Evolutionary conservation across 1,140 invertebrate genomes (phyloP).

Genomic region (Drosophila santomea): DNA sequence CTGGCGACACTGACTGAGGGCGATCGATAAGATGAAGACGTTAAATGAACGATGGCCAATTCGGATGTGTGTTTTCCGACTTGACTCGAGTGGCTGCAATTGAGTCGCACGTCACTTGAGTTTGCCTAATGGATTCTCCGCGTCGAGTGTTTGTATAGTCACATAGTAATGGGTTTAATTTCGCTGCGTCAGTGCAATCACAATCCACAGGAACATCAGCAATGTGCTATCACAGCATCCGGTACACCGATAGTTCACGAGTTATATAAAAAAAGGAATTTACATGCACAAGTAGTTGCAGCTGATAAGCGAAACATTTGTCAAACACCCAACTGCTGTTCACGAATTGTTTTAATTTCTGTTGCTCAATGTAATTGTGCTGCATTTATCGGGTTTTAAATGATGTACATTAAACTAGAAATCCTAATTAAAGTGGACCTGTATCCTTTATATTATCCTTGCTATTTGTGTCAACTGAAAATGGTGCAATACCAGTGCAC

Average conservation of each 20-base stretch:
- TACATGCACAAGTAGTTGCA: not conserved
- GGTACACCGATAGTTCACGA: not conserved
- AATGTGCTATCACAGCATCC: constrained; percentile 7
- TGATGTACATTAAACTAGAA: not conserved
- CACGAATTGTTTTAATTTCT: not conserved
- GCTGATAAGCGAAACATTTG: too few species aligned
- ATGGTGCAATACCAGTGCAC: too few species aligned
- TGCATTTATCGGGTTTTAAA: not conserved
- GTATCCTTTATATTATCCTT: too few species aligned
- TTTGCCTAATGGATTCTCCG: constrained; percentile 28
- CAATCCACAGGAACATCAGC: constrained; percentile 2
- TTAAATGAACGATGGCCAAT: constrained; percentile 67
- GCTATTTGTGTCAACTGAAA: not conserved
- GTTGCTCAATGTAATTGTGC: not conserved
- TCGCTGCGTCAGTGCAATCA: constrained; percentile 8
- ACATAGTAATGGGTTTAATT: constrained; percentile 26
- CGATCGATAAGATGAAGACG: constrained; percentile 54
- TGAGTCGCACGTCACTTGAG: constrained; percentile 40
- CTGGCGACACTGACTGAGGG: constrained; percentile 50
- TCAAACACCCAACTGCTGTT: not conserved
- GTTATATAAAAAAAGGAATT: not conserved
- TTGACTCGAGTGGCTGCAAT: constrained; percentile 23
- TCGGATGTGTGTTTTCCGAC: constrained; percentile 25
- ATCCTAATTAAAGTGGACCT: too few species aligned
- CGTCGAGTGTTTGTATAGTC: not conserved